Conservation (phyloP, 2,113 vertebrate genomes). For the Acrocephalus kingi region DNA sequence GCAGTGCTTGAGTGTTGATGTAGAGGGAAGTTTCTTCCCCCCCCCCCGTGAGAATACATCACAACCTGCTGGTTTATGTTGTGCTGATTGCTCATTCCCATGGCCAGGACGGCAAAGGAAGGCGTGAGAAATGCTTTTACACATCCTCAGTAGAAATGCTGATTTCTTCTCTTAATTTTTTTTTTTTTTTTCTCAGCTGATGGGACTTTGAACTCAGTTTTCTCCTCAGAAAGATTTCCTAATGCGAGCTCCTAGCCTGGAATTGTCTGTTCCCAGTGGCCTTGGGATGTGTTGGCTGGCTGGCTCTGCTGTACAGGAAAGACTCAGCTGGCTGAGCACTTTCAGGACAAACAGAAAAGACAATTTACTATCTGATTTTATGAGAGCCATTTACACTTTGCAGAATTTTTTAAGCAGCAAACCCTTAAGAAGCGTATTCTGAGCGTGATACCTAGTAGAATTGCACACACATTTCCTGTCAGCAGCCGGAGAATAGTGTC, state of each 20-base stretch:
- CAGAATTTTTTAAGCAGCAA: constrained; percentile 29
- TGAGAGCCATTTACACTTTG: constrained; percentile 33
- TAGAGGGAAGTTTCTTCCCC: neutral
- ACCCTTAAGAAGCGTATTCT: neutral
- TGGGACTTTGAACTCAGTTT: neutral
- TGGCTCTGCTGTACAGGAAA: neutral
- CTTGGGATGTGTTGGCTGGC: neutral
- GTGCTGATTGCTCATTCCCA: neutral
- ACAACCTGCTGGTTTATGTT: neutral
- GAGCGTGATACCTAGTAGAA: constrained; percentile 6
- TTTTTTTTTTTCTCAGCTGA: neutral
- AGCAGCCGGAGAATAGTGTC: constrained; percentile 23
- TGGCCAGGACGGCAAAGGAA: neutral
- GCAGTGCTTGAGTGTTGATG: neutral
- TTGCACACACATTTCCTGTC: constrained; percentile 56
- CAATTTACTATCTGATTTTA: constrained; percentile 49
- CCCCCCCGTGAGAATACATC: neutral
- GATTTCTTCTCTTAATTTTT: neutral
- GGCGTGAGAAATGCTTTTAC: neutral
- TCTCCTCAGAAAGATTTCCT: neutral
- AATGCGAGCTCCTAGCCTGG: neutral
- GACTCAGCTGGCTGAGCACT: constrained; percentile 17
- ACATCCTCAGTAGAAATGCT: neutral
- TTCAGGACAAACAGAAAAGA: constrained; percentile 53
- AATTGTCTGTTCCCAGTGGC: neutral